These are phyloP conservation scores for Drosophila tsacasi DNA, from an alignment of 1,140 invertebrate genomes.

Conservation along the genomic window DNA sequence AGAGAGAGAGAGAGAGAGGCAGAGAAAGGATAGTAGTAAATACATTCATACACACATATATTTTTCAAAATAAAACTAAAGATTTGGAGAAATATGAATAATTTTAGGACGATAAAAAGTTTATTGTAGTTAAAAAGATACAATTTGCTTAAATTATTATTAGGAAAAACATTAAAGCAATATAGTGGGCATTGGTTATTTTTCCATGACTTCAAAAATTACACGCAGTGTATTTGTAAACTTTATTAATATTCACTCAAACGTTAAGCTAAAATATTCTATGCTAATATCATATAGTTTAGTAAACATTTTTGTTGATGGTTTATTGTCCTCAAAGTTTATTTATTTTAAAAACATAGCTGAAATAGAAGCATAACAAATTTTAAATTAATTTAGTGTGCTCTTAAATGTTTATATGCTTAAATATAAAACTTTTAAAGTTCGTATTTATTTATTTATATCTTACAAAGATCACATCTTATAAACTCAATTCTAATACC, in stretches of 20 bases:
- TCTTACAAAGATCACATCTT: not conserved
- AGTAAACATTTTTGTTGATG: too few species aligned
- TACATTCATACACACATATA: not conserved
- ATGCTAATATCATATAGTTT: too few species aligned
- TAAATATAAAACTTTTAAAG: not conserved
- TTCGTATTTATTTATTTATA: not conserved
- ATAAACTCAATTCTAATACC: not conserved
- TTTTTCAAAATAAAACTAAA: not conserved
- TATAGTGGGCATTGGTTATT: too few species aligned
- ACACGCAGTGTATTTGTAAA: too few species aligned
- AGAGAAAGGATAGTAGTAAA: not conserved
- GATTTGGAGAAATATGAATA: not conserved
- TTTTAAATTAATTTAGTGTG: not conserved
- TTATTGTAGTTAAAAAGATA: not conserved
- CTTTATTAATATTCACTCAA: too few species aligned
- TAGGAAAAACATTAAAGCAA: too few species aligned
- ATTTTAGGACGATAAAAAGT: not conserved
- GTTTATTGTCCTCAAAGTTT: not conserved
- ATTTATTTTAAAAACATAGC: not conserved
- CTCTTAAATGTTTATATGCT: too few species aligned
- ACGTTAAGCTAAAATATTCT: too few species aligned
- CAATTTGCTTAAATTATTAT: not conserved
- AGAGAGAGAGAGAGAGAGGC: not conserved
- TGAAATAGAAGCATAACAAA: not conserved
- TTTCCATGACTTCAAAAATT: too few species aligned